A percentile compares a stretch with the other conserved stretches of the same genome.
Conservation (phyloP, 2,797 vertebrate genomes). For the Odontamblyopus rebecca region DNA sequence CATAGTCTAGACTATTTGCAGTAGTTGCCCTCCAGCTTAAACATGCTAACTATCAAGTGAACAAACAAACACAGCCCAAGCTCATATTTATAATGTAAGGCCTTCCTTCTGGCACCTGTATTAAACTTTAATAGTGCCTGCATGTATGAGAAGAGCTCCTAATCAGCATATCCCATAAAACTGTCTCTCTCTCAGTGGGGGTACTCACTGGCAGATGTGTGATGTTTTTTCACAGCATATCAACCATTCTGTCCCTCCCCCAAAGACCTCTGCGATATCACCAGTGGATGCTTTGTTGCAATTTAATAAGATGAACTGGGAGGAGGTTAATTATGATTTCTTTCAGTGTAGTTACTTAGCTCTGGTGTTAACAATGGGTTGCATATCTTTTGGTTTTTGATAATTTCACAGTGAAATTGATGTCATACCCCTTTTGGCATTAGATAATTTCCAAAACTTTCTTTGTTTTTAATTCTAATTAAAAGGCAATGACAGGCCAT, state of each 20-base stretch:
- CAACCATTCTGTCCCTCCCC: constrained; percentile 51
- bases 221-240: constrained; percentile 42
- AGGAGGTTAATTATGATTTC: constrained; percentile 57
- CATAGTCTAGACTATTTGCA: background rate
- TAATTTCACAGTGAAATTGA: constrained; percentile 4
- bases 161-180: constrained; percentile 62
- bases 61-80: constrained; percentile 17
- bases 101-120: constrained; percentile 32
- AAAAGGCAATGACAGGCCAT: constrained; percentile 3
- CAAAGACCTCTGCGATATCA: constrained; percentile 55
- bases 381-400: constrained; percentile 5
- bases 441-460: constrained; percentile 27
- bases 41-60: constrained; percentile 16
- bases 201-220: constrained; percentile 65
- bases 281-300: constrained; percentile 42
- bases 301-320: constrained; percentile 49
- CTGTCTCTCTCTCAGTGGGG: constrained; percentile 58
- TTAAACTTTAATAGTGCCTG: constrained; percentile 33
- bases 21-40: constrained; percentile 31
- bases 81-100: constrained; percentile 42
- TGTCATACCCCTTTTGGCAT: constrained; percentile 4
- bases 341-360: constrained; percentile 33
- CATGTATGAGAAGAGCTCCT: constrained; percentile 27
- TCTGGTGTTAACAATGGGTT: constrained; percentile 29
- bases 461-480: constrained; percentile 10